Base-by-base conservation (phyloP, 2,113 vertebrate genomes). In the Microtus montanus region DNA sequence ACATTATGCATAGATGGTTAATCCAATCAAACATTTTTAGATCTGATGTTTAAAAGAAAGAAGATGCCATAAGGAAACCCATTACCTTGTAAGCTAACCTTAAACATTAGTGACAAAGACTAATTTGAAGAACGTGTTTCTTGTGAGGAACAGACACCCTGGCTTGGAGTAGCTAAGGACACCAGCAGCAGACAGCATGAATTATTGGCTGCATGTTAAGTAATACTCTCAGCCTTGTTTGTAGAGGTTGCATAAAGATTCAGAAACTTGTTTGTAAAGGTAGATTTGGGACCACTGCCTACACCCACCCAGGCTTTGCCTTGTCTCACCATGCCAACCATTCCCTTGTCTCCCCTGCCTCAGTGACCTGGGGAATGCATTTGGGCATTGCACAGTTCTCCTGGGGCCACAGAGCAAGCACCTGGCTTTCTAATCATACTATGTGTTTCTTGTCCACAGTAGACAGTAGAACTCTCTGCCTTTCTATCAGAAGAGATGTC, bases 11-110 rank as follows among this genome's bases (percentile, higher is more conserved):
- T 70, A 86, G 35, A 89, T 89, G 91, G 85, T 74, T 35, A 90
- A 58, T 24, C 41, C 63, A 83, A 87, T 33, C 33, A 66, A 92
- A 93, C 44, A 13, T 80, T 80, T 96, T 41, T 58, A 86, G 73
- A 73, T 61, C 58, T 17, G 30, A 22, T 77, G 5, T 47, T 91
- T 41, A 47, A 68, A 70, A 86, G 24, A 47, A 84, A 52, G 52
- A 26, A 70, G 66, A 70, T n/a, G 63, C 12, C 47, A n/a, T n/a
- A 22, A 70, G 68, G 66, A 70, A 49, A 52, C 2, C 33, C 20
- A 70, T 52, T 71, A n/a, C 7, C 41, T 71, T 52, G 33, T 52
- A 87, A 33, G 47, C 44, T 87, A 52, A 71, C 20, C 64, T 49
- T 70, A 70, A 87, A 70, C 3, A 87, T 35, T 35, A 85, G 95